phyloP scores from a whole-genome alignment of 2,797 vertebrate genomes.

The Rhynchonycteris naso region DNA sequence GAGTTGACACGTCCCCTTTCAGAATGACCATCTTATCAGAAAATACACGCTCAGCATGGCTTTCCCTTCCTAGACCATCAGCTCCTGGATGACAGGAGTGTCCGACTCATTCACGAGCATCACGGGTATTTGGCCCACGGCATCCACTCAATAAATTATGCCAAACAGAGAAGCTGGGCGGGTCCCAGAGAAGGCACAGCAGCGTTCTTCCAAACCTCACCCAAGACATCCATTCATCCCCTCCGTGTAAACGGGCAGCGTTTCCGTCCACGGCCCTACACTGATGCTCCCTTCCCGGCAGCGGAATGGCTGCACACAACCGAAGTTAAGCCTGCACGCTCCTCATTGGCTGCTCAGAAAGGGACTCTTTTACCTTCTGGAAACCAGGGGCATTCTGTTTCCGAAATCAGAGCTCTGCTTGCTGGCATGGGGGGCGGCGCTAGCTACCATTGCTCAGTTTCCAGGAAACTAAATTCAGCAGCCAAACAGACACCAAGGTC shows the following conservation, averaged over 20 bases:
- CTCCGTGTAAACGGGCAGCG: rapidly evolving
- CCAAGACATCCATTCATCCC: rapidly evolving
- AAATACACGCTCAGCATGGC: rapidly evolving
- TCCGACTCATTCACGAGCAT: rapidly evolving
- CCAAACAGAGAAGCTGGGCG: rapidly evolving
- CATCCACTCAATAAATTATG: neutral
- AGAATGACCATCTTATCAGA: too few relatives aligned
- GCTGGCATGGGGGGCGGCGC: neutral
- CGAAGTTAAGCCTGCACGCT: neutral
- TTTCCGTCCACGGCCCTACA: rapidly evolving
- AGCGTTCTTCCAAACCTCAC: too few relatives aligned
- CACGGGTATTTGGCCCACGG: neutral
- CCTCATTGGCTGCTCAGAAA: neutral
- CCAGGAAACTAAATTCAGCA: slow-evolving; percentile 36
- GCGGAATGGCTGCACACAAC: neutral
- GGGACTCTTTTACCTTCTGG: neutral
- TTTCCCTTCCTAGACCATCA: neutral
- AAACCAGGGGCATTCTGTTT: slow-evolving; percentile 5
- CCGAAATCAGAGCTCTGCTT: neutral
- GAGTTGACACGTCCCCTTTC: neutral
- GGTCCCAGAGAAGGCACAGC: neutral
- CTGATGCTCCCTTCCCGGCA: rapidly evolving
- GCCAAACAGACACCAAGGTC: neutral
- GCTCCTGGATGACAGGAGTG: rapidly evolving
- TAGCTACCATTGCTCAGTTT: neutral